Conservation (phyloP, 2,888 invertebrate genomes). For the Lycia hirtaria region DNA sequence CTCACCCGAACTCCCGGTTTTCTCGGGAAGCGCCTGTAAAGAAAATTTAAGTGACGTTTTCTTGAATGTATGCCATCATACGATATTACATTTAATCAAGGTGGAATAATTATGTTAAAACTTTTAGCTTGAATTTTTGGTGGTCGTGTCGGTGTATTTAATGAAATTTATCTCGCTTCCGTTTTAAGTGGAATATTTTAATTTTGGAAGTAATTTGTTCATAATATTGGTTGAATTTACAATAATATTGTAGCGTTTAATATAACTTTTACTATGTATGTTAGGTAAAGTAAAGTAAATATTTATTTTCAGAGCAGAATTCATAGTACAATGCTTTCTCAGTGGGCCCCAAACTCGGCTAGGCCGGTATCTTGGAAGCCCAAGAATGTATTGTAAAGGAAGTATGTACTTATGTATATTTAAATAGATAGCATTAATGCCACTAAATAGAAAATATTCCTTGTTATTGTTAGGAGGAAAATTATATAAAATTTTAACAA, state of each 20-base stretch:
- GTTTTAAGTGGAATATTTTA: conserved; percentile 20
- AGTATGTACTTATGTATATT: too few species aligned
- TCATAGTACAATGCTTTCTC: too few species aligned
- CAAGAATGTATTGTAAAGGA: too few species aligned
- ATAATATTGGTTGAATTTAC: neutral
- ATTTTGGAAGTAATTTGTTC: neutral
- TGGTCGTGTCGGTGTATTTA: conserved; percentile 33
- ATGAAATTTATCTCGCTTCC: conserved; percentile 32
- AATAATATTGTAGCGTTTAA: neutral
- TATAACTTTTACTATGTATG: neutral
- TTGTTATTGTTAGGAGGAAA: too few species aligned
- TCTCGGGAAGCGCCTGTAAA: conserved; percentile 60
- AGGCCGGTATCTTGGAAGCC: too few species aligned
- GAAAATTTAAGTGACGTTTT: conserved; percentile 69
- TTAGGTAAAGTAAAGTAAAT: too few species aligned
- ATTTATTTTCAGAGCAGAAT: too few species aligned
- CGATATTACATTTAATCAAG: conserved; percentile 52
- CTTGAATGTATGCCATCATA: conserved; percentile 63
- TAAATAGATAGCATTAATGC: too few species aligned
- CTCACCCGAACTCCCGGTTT: conserved; percentile 60
- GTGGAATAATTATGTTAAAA: conserved; percentile 50
- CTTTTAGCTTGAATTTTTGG: conserved; percentile 39
- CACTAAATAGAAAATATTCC: too few species aligned
- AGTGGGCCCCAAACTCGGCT: too few species aligned
- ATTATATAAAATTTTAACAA: too few species aligned